Evolutionary conservation across 2,113 vertebrate species (phyloP).

Genomic region (Quiscalus mexicanus): DNA sequence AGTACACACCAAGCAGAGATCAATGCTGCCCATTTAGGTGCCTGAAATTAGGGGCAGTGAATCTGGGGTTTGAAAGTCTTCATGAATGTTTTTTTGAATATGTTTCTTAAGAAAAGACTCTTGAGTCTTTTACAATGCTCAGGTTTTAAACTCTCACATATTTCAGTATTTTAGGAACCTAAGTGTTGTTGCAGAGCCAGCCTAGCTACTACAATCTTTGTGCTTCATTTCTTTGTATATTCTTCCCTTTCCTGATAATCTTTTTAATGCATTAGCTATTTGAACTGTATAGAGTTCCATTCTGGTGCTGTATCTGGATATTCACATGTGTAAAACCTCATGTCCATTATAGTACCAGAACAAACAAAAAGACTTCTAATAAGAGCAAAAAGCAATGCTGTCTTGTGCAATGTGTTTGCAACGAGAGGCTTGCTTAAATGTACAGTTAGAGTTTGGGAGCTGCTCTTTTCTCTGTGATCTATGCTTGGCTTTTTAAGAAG

Average conservation of each 20-base stretch:
- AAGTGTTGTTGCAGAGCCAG: neutral
- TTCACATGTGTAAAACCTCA: neutral
- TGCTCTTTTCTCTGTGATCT: neutral
- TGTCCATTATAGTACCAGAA: neutral
- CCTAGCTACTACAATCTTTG: neutral
- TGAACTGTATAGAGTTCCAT: neutral
- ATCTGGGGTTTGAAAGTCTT: neutral
- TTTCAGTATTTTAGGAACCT: neutral
- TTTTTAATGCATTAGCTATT: neutral
- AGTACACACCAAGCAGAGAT: neutral
- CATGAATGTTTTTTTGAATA: neutral
- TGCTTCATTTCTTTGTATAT: neutral
- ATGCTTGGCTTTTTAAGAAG: neutral
- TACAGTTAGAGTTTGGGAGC: neutral
- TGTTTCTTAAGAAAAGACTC: neutral
- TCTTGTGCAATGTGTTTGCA: neutral
- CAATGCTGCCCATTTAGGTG: neutral
- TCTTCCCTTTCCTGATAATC: neutral
- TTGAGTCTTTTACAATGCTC: neutral
- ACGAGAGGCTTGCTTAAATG: neutral
- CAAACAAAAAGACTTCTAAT: neutral
- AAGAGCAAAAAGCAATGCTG: neutral
- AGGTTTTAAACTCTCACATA: neutral
- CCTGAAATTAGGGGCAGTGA: neutral
- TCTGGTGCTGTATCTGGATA: neutral